These are phyloP conservation scores for Drosophila atripex DNA, from an alignment of 2,888 invertebrate genomes.

Conservation along the genomic window DNA sequence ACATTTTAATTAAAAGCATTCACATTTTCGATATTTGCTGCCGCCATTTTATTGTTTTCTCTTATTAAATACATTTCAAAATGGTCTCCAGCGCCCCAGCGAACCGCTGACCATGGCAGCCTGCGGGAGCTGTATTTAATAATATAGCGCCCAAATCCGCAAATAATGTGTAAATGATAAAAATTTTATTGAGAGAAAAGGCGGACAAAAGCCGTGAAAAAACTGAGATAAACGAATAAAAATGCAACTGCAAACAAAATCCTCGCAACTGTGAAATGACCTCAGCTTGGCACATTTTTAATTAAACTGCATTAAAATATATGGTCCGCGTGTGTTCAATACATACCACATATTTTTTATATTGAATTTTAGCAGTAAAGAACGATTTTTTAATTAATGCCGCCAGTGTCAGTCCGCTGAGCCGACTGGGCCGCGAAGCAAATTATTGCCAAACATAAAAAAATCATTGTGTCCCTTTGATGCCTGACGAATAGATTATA, in stretches of 20 bases:
- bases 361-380: constrained; percentile 31
- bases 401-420: constrained; percentile 43
- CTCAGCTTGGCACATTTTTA: constrained; percentile 56
- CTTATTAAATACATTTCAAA: constrained; percentile 44
- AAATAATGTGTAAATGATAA: constrained; percentile 57
- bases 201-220: constrained; percentile 9
- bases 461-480: not conserved
- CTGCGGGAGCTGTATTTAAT: constrained; percentile 51
- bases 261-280: constrained; percentile 38
- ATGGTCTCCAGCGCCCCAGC: constrained; percentile 34
- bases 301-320: constrained; percentile 64
- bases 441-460: constrained; percentile 13
- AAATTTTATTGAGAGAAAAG: constrained; percentile 32
- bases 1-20: constrained; percentile 55
- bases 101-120: constrained; percentile 27
- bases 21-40: constrained; percentile 36
- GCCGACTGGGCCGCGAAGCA: constrained; percentile 17
- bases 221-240: constrained; percentile 21
- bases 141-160: constrained; percentile 59
- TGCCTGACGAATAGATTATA: not conserved
- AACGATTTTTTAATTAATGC: constrained; percentile 60
- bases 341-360: constrained; percentile 31
- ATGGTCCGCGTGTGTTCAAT: constrained; percentile 31
- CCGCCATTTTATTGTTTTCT: constrained; percentile 29
- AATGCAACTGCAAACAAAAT: constrained; percentile 37